A percentile compares a stretch with the other conserved stretches of the same genome.
Conservation (phyloP, 2,113 vertebrate species). For the Osmerus mordax region DNA sequence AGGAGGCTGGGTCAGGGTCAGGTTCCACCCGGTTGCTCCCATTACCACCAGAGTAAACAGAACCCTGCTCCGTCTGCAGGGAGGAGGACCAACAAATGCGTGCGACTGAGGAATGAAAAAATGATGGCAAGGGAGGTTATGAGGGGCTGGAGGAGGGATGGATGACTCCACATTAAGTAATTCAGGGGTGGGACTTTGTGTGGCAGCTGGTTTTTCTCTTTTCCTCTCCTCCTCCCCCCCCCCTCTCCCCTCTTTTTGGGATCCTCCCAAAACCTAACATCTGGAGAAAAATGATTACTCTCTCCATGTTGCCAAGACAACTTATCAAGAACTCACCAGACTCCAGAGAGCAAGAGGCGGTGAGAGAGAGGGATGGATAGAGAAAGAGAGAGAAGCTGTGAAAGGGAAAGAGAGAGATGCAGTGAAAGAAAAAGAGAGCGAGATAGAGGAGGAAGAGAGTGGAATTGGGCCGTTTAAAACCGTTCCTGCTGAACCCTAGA, state of each 20-base stretch:
- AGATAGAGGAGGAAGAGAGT: too few species aligned
- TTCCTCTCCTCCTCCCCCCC: not conserved
- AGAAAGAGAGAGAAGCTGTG: not conserved
- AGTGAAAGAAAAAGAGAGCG: not conserved
- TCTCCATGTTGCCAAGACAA: slow-evolving; percentile 55
- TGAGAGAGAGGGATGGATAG: not conserved
- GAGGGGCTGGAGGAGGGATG: slow-evolving; percentile 38
- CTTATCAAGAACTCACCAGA: slow-evolving; percentile 67
- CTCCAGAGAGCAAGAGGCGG: slow-evolving; percentile 34
- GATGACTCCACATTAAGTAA: slow-evolving; percentile 50
- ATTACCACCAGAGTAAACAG: slow-evolving; percentile 69
- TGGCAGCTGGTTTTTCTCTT: slow-evolving; percentile 55
- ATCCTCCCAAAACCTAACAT: slow-evolving; percentile 62
- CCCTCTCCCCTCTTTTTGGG: slow-evolving; percentile 40
- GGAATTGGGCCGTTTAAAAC: too few species aligned
- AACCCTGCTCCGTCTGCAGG: slow-evolving; percentile 55
- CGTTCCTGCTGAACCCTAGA: too few species aligned
- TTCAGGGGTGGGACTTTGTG: slow-evolving; percentile 46
- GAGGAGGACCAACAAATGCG: slow-evolving; percentile 13
- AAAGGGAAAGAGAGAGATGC: not conserved
- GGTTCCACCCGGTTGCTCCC: slow-evolving; percentile 63
- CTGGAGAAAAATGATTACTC: slow-evolving; percentile 71
- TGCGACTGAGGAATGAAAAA: not conserved
- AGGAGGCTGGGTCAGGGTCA: slow-evolving; percentile 45
- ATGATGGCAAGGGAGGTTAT: slow-evolving; percentile 1